phyloP scores from a whole-genome alignment of 2,797 vertebrate genomes.

The Propithecus perrieri region DNA sequence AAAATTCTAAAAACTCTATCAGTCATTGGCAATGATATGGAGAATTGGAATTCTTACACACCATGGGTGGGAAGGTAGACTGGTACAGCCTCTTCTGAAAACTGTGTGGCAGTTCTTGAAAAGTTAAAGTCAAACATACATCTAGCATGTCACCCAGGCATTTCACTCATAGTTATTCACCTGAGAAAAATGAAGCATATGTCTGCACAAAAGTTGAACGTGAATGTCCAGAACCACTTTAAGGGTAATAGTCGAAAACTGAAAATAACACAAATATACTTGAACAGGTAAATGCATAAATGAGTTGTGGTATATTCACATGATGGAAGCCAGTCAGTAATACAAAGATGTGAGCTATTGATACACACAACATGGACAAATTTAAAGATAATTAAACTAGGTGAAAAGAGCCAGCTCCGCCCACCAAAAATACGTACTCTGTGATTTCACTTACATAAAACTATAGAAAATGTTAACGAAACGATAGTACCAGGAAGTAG shows the following conservation, averaged over 20 bases:
- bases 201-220: background rate
- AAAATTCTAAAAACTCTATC: background rate
- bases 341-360: background rate
- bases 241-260: background rate
- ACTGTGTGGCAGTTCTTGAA: background rate
- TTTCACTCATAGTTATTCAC: background rate
- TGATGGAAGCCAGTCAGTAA: background rate
- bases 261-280: background rate
- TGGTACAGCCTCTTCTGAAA: background rate
- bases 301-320: background rate
- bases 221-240: background rate
- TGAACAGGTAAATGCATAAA: background rate
- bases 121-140: background rate
- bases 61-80: background rate
- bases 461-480: background rate
- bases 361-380: background rate
- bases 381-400: background rate
- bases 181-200: background rate
- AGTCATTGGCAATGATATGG: background rate
- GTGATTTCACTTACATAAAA: background rate
- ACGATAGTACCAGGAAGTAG: background rate
- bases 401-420: background rate
- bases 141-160: background rate
- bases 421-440: background rate
- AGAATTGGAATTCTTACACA: background rate